Evolutionary conservation across 2,113 vertebrate genomes (phyloP), one percentile per base, ranked within the genome.

Genomic region (Syngnathus typhle): DNA sequence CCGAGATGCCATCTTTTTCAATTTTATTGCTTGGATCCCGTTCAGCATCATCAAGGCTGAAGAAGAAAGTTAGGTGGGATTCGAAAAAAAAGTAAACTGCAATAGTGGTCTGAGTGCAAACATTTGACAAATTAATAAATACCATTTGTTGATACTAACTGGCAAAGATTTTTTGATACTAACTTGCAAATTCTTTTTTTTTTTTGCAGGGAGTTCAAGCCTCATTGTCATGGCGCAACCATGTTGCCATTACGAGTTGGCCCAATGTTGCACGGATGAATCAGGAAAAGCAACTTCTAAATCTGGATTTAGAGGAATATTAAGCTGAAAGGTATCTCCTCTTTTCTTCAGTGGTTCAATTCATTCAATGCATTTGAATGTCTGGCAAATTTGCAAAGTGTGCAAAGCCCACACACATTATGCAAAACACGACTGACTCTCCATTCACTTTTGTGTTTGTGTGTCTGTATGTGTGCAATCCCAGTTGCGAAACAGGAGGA

Each of bases 351-450:
- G 12, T 56, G 55, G 27, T 2, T 36, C 55, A 58, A 36, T 15
- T 36, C 27, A 32, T 32, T 3, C 54, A 8, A 59, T n/a, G 62
- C 77, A 76, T 91, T 91, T 90, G 83, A 90, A 85, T 89, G 58
- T 44, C 3, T 67, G 77, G 69, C 69, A 88, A 87, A 87, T 65
- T 77, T 87, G 74, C 85, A 80, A 89, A 87, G 68, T 27, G 8
- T 74, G 68, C 39, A 81, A 75, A 32, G 81, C 85, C 74, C 79
- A 81, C 66, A 76, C 47, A 65, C 41, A 65, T 15, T 69, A 90
- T 90, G 85, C 85, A 90, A 91, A 91, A 69, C 75, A 76, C 9
- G 18, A 8, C 68, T 58, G 49, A 75, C 74, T 43, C 68, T 65
- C 72, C 37, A 37, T 67, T 62, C 46, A 59, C 41, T 68, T 66